A percentile compares a stretch with the other conserved stretches of the same genome.
phyloP scores from a whole-genome alignment of 2,113 vertebrate species.

The Drymodes brunneopygia region DNA sequence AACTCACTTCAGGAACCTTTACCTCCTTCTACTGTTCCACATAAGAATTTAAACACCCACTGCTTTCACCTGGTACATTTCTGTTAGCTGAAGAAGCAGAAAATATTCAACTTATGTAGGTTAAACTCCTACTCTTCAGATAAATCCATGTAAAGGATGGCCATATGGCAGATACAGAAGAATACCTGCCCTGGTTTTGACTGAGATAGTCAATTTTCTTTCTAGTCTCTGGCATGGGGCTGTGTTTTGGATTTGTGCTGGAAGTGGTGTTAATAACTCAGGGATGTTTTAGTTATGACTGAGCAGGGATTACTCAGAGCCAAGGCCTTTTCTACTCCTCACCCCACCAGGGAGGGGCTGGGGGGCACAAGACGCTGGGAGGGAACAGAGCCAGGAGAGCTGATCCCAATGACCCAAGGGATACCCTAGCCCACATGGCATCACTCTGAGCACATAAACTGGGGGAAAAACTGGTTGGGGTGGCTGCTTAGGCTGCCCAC shows the following conservation, averaged over 20 bases:
- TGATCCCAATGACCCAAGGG: not conserved
- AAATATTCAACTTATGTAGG: not conserved
- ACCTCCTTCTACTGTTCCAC: not conserved
- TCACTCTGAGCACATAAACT: not conserved
- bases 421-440: not conserved
- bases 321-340: not conserved
- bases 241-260: not conserved
- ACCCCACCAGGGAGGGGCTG: fast-evolving
- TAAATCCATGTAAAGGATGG: not conserved
- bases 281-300: not conserved
- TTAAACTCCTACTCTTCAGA: slow-evolving; percentile 6
- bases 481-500: not conserved
- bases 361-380: not conserved
- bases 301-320: not conserved
- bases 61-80: not conserved
- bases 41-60: not conserved
- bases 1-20: not conserved
- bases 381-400: not conserved
- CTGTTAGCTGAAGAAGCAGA: not conserved
- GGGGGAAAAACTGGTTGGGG: not conserved
- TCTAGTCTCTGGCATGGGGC: not conserved
- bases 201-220: not conserved
- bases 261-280: not conserved
- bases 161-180: not conserved
- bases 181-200: not conserved